Evolutionary conservation across 2,113 vertebrate genomes (phyloP), one percentile per base, ranked within the genome.

Genomic region (Melanotaenia duboulayi): DNA sequence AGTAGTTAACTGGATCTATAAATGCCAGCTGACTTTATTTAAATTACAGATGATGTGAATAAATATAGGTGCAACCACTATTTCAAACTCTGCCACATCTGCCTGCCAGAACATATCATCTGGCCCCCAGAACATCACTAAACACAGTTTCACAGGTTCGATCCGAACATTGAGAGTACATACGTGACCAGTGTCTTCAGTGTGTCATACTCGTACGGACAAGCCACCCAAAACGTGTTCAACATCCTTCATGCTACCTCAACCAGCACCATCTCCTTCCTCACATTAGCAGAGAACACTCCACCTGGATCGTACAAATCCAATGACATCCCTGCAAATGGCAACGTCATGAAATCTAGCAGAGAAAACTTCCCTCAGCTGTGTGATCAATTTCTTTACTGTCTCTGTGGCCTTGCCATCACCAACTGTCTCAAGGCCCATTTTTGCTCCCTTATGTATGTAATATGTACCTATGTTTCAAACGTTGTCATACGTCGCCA

Each of bases 181-280:
- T 44, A 71, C n/a, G 44, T 37, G 42, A 13, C 59, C 17, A 0
- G 35, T 0, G 0, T 64, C 39, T 24, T 46, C 25, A 28, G 22
- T 52, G 49, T 66, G 19, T 22, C 49, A 49, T n/a, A 60, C 39
- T 62, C 63, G 28, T 72, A 16, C 61, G 48, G 57, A 65, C 24
- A 71, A 44, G 7, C 11, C 32, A 65, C n/a, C 20, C 37, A 65
- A 65, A 61, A 23, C 0, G 58, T 12, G 37, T 16, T 61, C 39
- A 73, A n/a, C n/a, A n/a, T n/a, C n/a, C n/a, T n/a, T n/a, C n/a
- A n/a, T n/a, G 13, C 19, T 2, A 11, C 74, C 25, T 58, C n/a
- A 13, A 25, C 23, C n/a, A 54, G 13, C 23, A 16, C 28, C 50
- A 40, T 62, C 58, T 52, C 35, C n/a, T 52, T 46, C 19, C 20